Evolutionary conservation across 2,113 vertebrate genomes (phyloP), one percentile per base, ranked within the genome.

Genomic region (Myocastor coypus): DNA sequence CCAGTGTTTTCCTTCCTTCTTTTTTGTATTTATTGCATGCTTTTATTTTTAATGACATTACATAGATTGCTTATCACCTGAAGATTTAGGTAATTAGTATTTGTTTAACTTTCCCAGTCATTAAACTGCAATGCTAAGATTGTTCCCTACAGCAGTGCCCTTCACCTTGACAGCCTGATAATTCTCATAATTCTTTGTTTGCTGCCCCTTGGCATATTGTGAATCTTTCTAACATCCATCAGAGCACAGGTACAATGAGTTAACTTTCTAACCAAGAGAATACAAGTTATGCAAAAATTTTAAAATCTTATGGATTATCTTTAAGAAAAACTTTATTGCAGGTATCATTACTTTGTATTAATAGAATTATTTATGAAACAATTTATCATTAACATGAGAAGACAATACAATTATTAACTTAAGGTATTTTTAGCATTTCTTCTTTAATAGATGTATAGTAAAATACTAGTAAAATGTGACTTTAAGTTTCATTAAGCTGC

Each of bases 221-320:
- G 90, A 97, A 4, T 87, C 84, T 85, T 94, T 3, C 30, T 95
- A 78, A 92, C 9, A 94, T 46, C 80, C 37, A 52, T 84, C 71
- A 90, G 14, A 89, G 11, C 40, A 30, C 4, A 80, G 28, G 8
- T 55, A 64, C 9, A 71, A 5, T 78, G 50, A 93, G 30, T 83
- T 95, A 91, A 94, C 71, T 96, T 97, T 94, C 91, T 50, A 91
- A 52, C 7, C 10, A 92, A 52, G 37, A 37, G 84, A 77, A 94
- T 61, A 16, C 68, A 34, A 73, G 59, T 50, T 93, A 91, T 80
- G n/a, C 91, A 94, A 61, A 7, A 84, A 91, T 66, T 82, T 83
- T 85, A 71, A 87, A 77, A 19, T 50, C n/a, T 69, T 83, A 61
- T 9, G 66, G 3, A 66, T 82, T 83, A 64, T 63, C 50, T 12